Percentiles rank a stretch among this genome's conserved stretches.
phyloP scores from a whole-genome alignment of 2,888 invertebrate genomes.

The Alitta virens region DNA sequence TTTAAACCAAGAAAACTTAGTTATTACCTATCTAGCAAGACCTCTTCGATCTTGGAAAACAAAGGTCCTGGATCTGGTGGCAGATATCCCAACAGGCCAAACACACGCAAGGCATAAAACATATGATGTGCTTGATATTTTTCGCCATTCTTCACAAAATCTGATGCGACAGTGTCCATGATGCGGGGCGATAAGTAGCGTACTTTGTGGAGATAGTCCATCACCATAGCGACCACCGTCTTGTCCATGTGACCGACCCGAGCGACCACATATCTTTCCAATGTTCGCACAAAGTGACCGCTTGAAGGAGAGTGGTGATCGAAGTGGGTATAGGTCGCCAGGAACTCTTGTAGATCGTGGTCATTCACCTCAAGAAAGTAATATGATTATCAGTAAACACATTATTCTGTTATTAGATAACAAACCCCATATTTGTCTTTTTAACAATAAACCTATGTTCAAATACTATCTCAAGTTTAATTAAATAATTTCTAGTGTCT shows the following conservation, averaged over 20 bases:
- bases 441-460: no score
- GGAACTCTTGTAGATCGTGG: no score
- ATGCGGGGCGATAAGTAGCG: slow-evolving; percentile 64
- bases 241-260: slow-evolving; percentile 58
- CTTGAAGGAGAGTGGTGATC: no score
- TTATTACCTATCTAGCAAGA: slow-evolving; percentile 48
- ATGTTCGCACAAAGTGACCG: slow-evolving; percentile 61
- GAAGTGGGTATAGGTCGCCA: no score
- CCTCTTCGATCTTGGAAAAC: slow-evolving; percentile 63
- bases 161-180: slow-evolving; percentile 64
- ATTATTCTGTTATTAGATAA: no score
- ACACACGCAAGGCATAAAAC: slow-evolving; percentile 64
- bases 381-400: no score
- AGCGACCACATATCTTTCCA: slow-evolving; percentile 66
- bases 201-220: slow-evolving; percentile 66
- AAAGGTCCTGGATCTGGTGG: slow-evolving; percentile 61
- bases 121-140: slow-evolving; percentile 62
- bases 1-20: no score
- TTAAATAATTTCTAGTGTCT: no score
- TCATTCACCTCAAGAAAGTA: no score
- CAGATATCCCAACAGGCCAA: slow-evolving; percentile 65
- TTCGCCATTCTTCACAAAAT: slow-evolving; percentile 60
- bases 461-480: no score
- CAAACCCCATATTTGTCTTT: no score
- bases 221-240: slow-evolving; percentile 64